Conservation (phyloP, 2,797 vertebrate genomes). For the Argyrosomus regius region DNA sequence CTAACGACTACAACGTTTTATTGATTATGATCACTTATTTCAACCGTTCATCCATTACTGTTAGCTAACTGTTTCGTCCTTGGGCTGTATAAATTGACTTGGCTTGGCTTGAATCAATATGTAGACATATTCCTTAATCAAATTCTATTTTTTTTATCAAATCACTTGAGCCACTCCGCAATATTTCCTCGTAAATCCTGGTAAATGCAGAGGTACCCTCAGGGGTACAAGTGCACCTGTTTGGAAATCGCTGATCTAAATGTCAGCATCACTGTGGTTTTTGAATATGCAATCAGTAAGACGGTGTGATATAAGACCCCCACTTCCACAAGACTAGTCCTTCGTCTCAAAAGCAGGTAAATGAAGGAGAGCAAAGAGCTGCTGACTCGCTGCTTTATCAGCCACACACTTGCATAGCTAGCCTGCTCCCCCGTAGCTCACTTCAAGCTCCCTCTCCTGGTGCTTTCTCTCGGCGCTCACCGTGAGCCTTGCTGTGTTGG, state of each 20-base stretch:
- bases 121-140: background rate
- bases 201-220: background rate
- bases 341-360: conserved; percentile 33
- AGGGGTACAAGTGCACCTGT: background rate
- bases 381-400: conserved; percentile 62
- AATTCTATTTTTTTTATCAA: background rate
- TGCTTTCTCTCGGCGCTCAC: conserved; percentile 54
- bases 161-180: background rate
- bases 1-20: background rate
- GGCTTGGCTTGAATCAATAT: background rate
- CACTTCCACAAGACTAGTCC: conserved; percentile 3
- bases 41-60: background rate
- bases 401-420: conserved; percentile 53
- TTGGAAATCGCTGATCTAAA: conserved; percentile 20
- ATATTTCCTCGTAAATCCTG: background rate
- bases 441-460: conserved; percentile 63
- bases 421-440: conserved; percentile 60
- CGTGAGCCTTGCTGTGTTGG: conserved; percentile 57
- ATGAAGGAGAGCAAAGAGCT: conserved; percentile 38
- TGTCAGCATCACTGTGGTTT: conserved; percentile 22
- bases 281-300: conserved; percentile 33
- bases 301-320: conserved; percentile 14
- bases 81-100: background rate
- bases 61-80: background rate
- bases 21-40: too few relatives aligned